A percentile compares a stretch with the other conserved stretches of the same genome.
Evolutionary conservation across 2,797 vertebrate genomes (phyloP).

Genomic region (Cichlasoma orientale): DNA sequence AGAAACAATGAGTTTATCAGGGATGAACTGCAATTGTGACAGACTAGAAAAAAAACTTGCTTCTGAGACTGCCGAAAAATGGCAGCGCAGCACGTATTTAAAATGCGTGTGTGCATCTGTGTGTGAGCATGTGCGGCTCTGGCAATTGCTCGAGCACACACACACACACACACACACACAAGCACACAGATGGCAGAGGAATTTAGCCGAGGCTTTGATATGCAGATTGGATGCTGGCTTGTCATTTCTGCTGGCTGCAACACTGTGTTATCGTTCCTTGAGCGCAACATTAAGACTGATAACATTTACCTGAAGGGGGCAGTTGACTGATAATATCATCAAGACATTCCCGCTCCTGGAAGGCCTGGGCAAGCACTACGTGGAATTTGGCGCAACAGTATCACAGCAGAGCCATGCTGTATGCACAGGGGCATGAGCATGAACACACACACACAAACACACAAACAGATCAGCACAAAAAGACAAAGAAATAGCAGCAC

Average conservation of each 20-base stretch:
- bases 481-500: slow-evolving; percentile 7
- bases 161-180: neutral
- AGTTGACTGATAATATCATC: slow-evolving; percentile 68
- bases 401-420: slow-evolving; percentile 4
- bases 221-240: slow-evolving; percentile 72
- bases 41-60: slow-evolving; percentile 42
- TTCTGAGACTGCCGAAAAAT: slow-evolving; percentile 41
- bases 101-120: slow-evolving; percentile 8
- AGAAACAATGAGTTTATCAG: slow-evolving; percentile 56
- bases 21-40: slow-evolving; percentile 27
- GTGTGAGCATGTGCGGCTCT: neutral
- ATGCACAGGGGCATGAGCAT: neutral
- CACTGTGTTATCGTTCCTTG: slow-evolving; percentile 63
- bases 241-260: slow-evolving; percentile 69
- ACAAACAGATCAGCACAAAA: slow-evolving; percentile 5
- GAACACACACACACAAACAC: neutral
- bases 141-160: neutral
- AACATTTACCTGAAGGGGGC: slow-evolving; percentile 76
- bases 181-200: slow-evolving; percentile 68
- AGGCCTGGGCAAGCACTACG: slow-evolving; percentile 21
- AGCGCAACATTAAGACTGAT: slow-evolving; percentile 67
- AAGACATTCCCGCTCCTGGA: slow-evolving; percentile 57
- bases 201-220: slow-evolving; percentile 74
- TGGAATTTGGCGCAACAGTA: slow-evolving; percentile 25
- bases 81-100: slow-evolving; percentile 11